These are phyloP conservation scores for Antechinus stuartii DNA, from an alignment of 2,113 vertebrate species.

Conservation along the genomic window DNA sequence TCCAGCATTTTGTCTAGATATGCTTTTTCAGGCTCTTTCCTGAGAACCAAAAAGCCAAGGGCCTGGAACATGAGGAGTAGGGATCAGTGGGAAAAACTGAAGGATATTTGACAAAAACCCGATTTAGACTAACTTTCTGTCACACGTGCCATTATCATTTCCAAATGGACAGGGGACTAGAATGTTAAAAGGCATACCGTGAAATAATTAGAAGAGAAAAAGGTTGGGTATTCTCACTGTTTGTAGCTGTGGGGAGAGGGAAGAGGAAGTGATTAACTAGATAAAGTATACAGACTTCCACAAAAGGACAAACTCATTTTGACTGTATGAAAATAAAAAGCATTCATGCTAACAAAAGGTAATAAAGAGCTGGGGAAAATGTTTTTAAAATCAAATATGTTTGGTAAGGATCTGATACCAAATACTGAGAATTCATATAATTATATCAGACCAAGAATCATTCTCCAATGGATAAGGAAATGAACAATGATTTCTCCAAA, in stretches of 20 bases:
- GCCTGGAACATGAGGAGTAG: background rate
- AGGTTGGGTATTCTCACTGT: background rate
- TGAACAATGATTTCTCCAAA: background rate
- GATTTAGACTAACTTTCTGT: background rate
- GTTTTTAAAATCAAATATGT: background rate
- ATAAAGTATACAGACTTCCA: background rate
- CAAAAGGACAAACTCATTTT: background rate
- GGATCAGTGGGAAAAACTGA: background rate
- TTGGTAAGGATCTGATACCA: background rate
- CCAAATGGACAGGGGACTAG: background rate
- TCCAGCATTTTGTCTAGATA: background rate
- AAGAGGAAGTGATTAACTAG: background rate
- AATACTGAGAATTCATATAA: background rate
- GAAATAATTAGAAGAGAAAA: background rate
- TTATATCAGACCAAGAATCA: background rate
- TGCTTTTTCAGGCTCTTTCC: background rate
- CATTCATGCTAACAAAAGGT: background rate
- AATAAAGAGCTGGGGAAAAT: background rate
- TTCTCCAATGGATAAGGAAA: background rate
- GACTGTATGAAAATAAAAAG: background rate
- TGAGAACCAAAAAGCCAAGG: background rate
- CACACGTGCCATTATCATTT: background rate
- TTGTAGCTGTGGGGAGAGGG: background rate
- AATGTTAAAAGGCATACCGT: background rate
- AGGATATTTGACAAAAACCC: background rate